Base-by-base conservation (phyloP, 2,888 invertebrate genomes). In the Biston betularia region DNA sequence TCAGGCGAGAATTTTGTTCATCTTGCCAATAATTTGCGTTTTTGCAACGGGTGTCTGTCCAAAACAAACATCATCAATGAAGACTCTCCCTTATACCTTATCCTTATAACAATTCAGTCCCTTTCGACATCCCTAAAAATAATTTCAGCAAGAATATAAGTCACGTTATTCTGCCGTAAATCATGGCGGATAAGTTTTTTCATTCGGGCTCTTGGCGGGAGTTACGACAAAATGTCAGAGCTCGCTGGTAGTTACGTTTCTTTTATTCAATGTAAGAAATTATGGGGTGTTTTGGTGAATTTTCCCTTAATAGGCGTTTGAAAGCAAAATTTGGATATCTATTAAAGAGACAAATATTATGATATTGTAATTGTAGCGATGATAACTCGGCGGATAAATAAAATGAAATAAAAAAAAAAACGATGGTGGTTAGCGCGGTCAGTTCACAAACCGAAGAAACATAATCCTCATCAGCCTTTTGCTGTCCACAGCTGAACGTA, bases 131-230 rank as follows among this genome's bases (percentile, higher is more conserved):
- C 66, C 62, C 66, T 56, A 55, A 70, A 76, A 75, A 75, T 74
- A 72, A 73, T 71, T 76, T 71, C 63, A 38, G 46, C 56, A 57
- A 67, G 73, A 73, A 74, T 79, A 78, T 76, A 79, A 79, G 77
- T 79, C 79, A 75, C 76, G 78, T 74, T 73, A 75, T 69, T 50
- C 56, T 53, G 61, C 63, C 74, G 74, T 81, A 81, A 80, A 81
- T 82, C 81, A 79, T 74, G 40, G 52, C 24, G 71, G 69, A 73
- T 71, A 73, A 71, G 61, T 73, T 70, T 65, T 70, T 67, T 60
- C 65, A 68, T 68, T 66, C 70, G 63, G 34, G 33, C 53, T 59
- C 38, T 65, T 60, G 59, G 57, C 62, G 57, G 68, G 60, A 55
- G 50, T 34, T 59, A 60, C 59, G 69, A 68, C 62, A 69, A 64